These are phyloP conservation scores for Neria commutata DNA, from an alignment of 2,888 invertebrate genomes.

Conservation along the genomic window DNA sequence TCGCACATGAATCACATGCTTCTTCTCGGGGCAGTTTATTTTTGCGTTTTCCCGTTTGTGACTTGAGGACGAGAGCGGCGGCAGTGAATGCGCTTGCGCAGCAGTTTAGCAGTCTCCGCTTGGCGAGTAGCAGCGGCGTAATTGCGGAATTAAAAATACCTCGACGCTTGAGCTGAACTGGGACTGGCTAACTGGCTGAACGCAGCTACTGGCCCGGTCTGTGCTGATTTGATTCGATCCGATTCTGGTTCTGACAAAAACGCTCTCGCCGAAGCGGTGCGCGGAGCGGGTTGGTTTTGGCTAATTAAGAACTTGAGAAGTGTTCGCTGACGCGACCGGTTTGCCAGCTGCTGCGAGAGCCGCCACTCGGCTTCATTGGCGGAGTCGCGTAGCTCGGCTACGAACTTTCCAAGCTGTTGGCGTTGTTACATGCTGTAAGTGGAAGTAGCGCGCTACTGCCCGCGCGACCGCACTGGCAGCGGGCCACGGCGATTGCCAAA, in stretches of 20 bases:
- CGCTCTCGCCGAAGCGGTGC: neutral
- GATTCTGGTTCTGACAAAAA: too few species aligned
- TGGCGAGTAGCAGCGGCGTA: neutral
- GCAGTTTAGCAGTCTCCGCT: neutral
- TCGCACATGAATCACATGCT: too few species aligned
- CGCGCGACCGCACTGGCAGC: too few species aligned
- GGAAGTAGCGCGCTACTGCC: too few species aligned
- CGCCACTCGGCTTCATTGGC: neutral
- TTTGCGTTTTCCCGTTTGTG: too few species aligned
- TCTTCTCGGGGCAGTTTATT: too few species aligned
- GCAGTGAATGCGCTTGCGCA: neutral
- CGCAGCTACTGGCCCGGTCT: too few species aligned
- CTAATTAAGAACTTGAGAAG: constrained; percentile 5
- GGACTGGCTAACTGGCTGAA: too few species aligned
- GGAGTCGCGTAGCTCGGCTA: neutral
- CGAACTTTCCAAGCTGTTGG: constrained; percentile 11
- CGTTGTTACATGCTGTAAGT: neutral
- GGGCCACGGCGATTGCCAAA: too few species aligned
- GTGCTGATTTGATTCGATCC: too few species aligned
- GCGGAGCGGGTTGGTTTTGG: neutral
- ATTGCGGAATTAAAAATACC: constrained; percentile 4
- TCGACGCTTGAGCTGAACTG: neutral
- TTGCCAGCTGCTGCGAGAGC: neutral
- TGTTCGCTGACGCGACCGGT: constrained; percentile 4
- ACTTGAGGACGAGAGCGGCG: too few species aligned